Conservation (phyloP, 2,113 vertebrate genomes). For the Panthera uncia region DNA sequence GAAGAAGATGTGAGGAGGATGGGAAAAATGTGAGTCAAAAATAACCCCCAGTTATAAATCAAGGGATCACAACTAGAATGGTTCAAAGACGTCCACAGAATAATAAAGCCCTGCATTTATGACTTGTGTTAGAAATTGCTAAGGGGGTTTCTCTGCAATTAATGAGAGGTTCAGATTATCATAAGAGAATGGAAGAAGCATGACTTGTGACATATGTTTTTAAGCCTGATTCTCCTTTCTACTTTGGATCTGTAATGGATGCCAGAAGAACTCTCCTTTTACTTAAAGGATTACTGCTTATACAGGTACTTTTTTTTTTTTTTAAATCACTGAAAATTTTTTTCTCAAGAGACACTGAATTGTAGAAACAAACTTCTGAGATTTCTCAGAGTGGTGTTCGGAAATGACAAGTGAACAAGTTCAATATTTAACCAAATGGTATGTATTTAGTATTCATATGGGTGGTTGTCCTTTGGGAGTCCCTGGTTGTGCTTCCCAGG, state of each 20-base stretch:
- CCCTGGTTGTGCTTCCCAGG: not conserved
- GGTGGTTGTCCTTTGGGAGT: not conserved
- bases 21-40: not conserved
- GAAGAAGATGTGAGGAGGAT: not conserved
- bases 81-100: not conserved
- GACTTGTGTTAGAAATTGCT: not conserved
- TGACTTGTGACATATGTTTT: not conserved
- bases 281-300: constrained; percentile 1
- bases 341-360: not conserved
- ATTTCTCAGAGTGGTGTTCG: not conserved
- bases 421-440: not conserved
- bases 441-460: not conserved
- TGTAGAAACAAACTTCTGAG: not conserved
- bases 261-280: not conserved
- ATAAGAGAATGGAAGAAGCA: not conserved
- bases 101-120: not conserved
- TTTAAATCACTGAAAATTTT: not conserved
- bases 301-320: not conserved
- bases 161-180: not conserved
- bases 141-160: not conserved
- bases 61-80: not conserved
- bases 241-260: not conserved
- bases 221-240: not conserved
- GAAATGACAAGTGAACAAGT: not conserved
- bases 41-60: not conserved